Evolutionary conservation across 2,113 vertebrate genomes (phyloP).

Genomic region (Pheucticus melanocephalus): DNA sequence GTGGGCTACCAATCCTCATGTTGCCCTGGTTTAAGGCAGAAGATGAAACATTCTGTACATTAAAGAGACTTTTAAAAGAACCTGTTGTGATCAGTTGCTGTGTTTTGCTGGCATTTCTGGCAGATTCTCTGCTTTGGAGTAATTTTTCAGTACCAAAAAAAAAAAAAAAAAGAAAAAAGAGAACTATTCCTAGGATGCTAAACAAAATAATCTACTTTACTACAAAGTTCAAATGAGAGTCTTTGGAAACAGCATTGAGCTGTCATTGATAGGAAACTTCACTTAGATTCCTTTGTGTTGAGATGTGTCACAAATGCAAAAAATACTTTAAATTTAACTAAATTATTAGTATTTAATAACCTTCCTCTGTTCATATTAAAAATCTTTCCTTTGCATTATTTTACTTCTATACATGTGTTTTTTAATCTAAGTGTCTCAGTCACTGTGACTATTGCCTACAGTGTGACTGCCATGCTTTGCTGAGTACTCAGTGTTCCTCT

Average conservation of each 20-base stretch:
- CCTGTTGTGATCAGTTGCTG: not conserved
- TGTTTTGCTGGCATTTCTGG: not conserved
- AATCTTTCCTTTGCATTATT: not conserved
- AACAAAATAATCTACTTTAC: not conserved
- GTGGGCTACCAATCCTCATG: not conserved
- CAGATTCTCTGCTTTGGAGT: not conserved
- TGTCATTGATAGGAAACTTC: not conserved
- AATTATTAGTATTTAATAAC: not conserved
- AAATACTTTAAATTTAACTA: not conserved
- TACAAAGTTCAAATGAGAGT: not conserved
- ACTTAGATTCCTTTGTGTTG: not conserved
- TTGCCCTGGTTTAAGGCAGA: not conserved
- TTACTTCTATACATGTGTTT: not conserved
- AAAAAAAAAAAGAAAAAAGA: not conserved
- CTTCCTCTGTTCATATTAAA: not conserved
- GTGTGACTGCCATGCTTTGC: not conserved
- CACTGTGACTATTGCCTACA: not conserved
- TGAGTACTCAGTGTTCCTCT: not conserved
- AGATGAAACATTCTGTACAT: not conserved
- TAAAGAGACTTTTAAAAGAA: not conserved
- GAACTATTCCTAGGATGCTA: not conserved
- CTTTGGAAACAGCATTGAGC: not conserved
- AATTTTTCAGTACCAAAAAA: not conserved
- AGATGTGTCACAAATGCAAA: not conserved
- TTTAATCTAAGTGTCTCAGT: not conserved